Conservation (phyloP, 2,113 vertebrate genomes). For the Menidia beryllina region DNA sequence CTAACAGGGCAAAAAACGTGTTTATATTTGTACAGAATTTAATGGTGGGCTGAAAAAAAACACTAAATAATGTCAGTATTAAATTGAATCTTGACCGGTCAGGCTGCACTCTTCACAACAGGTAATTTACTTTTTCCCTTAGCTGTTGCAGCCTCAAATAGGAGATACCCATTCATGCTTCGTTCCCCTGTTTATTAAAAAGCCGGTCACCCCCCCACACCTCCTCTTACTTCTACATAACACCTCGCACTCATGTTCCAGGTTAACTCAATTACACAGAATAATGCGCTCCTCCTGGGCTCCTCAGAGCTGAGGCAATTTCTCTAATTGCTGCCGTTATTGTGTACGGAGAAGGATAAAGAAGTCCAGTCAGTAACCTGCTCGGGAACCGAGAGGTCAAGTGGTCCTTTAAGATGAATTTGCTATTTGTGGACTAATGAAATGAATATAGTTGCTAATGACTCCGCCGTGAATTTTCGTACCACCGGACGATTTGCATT, state of each 20-base stretch:
- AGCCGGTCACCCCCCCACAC: constrained; percentile 9
- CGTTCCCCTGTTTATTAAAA: not conserved
- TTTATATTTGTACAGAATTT: too few relatives aligned
- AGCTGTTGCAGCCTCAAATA: constrained; percentile 18
- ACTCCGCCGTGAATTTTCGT: too few relatives aligned
- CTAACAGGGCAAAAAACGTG: too few relatives aligned
- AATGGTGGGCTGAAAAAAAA: too few relatives aligned
- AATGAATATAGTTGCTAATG: not conserved
- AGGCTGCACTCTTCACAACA: not conserved
- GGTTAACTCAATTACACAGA: constrained; percentile 40
- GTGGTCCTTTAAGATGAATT: not conserved
- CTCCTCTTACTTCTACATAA: constrained; percentile 12
- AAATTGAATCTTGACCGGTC: too few relatives aligned
- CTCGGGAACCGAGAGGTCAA: too few relatives aligned
- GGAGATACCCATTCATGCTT: constrained; percentile 2
- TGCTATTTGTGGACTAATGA: not conserved
- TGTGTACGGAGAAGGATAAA: not conserved
- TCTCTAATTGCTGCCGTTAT: not conserved
- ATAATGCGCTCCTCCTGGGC: not conserved
- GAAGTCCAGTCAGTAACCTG: too few relatives aligned
- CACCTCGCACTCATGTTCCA: constrained; percentile 30
- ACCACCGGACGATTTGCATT: not conserved
- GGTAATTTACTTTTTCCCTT: not conserved
- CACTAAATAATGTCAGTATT: too few relatives aligned
- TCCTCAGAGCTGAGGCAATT: not conserved